Evolutionary conservation across 92 coral and sea anemone species (phyloP).

Genomic region (Parazoanthus swiftii): DNA sequence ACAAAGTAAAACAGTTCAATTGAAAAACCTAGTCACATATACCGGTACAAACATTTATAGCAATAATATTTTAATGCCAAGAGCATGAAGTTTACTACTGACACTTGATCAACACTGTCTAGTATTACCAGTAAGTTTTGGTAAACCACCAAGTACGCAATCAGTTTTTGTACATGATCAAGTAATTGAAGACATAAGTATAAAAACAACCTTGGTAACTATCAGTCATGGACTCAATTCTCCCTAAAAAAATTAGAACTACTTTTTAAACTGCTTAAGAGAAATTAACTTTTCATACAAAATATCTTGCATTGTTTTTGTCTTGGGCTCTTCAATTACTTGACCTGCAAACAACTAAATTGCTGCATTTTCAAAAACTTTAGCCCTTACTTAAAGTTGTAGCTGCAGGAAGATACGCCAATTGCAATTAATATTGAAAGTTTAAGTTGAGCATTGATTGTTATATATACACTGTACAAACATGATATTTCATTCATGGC

Average conservation of each 20-base stretch:
- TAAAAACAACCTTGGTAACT: no score
- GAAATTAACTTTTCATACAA: no score
- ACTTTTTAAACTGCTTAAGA: no score
- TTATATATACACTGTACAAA: slow-evolving; percentile 27
- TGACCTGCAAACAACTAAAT: background rate
- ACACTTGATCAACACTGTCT: background rate
- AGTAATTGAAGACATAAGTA: no score
- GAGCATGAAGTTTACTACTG: background rate
- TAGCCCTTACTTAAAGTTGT: no score
- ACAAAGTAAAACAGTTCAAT: slow-evolving; percentile 9
- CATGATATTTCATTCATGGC: background rate
- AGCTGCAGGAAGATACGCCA: background rate
- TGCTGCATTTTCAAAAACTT: background rate
- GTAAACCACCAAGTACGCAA: background rate
- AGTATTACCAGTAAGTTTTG: background rate
- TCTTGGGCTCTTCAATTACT: no score
- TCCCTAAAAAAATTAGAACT: no score
- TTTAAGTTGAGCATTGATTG: background rate
- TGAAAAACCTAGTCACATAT: background rate
- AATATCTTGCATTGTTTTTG: no score
- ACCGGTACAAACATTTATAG: background rate
- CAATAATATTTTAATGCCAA: background rate
- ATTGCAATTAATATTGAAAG: background rate
- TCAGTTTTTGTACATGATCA: background rate
- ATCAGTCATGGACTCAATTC: no score